Evolutionary conservation across 2,888 invertebrate genomes (phyloP), one percentile per base, ranked within the genome.

Genomic region (Spatulosminthurus flaviceps): DNA sequence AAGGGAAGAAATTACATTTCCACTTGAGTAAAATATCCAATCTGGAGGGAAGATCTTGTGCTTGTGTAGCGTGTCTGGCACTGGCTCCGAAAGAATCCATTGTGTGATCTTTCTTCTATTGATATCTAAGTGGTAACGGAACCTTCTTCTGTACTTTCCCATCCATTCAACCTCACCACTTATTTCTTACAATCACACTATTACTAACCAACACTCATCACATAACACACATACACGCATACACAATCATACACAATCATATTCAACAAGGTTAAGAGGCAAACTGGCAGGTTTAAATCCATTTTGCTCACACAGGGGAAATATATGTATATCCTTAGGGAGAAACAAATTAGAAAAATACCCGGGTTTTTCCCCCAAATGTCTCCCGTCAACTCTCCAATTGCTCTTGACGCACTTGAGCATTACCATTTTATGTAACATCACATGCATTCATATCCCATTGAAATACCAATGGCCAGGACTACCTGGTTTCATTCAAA

Each of bases 1-100:
- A 79, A 80, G 79, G 81, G 72, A 80, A 81, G 81, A 83, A 82
- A 83, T 83, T 83, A 82, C 82, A 82, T 83, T 83, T 83, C 83
- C 83, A 82, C 83, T 83, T 81, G 82, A 83, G 82, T 81, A 83
- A 83, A 83, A 83, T 83, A 83, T 83, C 83, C 83, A 83, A 83
- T 83, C 81, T 83, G 78, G 78, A 78, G 78, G 78, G 72, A n/a
- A 72, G 61, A 78, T 60, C n/a, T 24, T 71, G 16, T 71, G 24
- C 24, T 51, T 51, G 51, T 72, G 70, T 69, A 41, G 24, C 71
- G 72, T 78, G 78, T 78, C 72, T 78, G 72, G 24, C 64, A 64
- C n/a, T 28, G 78, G 22, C 34, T 72, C 61, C 34, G 71, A 71
- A 64, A 78, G 51, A 71, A 78, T 78, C 78, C 71, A 78, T 78